phyloP scores from a whole-genome alignment of 2,888 invertebrate genomes.

The Lagria hirta region DNA sequence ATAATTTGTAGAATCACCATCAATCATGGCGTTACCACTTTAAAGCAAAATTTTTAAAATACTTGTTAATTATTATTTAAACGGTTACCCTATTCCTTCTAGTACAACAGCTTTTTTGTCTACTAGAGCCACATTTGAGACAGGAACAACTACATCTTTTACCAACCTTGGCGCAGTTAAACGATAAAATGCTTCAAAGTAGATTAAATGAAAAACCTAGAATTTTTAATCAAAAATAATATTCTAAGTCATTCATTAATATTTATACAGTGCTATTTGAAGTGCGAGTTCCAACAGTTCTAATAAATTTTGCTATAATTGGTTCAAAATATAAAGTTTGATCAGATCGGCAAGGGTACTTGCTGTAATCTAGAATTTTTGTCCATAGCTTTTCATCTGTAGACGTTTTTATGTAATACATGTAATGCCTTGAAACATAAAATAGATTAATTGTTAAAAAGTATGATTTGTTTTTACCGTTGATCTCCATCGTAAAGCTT shows the following conservation, averaged over 20 bases:
- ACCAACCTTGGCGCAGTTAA: not conserved
- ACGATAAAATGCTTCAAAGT: not conserved
- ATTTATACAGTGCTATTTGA: too few species aligned
- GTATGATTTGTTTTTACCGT: conserved; percentile 5
- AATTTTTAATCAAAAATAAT: too few species aligned
- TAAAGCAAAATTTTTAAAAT: too few species aligned
- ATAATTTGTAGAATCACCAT: conserved; percentile 3
- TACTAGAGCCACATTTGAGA: not conserved
- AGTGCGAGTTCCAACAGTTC: conserved; percentile 7
- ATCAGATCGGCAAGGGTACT: conserved; percentile 4
- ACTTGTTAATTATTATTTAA: not conserved
- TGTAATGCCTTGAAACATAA: conserved; percentile 2
- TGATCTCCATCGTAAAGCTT: not conserved
- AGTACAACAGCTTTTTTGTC: not conserved
- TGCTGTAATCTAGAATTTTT: conserved; percentile 4
- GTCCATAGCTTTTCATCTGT: conserved; percentile 2
- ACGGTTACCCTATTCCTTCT: not conserved
- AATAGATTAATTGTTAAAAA: too few species aligned
- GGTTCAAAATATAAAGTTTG: conserved; percentile 4
- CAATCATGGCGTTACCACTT: not conserved
- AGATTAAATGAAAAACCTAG: conserved; percentile 1
- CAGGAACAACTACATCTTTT: conserved; percentile 1
- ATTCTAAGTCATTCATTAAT: too few species aligned
- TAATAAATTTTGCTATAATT: not conserved
- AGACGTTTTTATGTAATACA: conserved; percentile 8